Percentiles rank a stretch among this genome's conserved stretches.
These are phyloP conservation scores for Pasiphila rectangulata DNA, from an alignment of 2,888 invertebrate genomes.

Conservation along the genomic window DNA sequence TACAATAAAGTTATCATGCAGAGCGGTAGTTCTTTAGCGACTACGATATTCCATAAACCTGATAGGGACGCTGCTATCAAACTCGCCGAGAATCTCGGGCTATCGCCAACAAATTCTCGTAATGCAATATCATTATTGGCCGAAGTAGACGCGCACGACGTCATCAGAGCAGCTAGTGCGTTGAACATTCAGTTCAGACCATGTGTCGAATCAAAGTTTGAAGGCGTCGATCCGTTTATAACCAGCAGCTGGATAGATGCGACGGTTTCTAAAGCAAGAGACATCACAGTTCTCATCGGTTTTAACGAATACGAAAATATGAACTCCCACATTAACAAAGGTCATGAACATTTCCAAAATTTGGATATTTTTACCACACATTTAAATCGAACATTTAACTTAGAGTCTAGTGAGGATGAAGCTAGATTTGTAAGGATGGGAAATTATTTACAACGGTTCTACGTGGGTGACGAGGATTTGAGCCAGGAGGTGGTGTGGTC, in stretches of 20 bases:
- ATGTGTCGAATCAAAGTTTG: constrained; percentile 51
- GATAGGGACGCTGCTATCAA: constrained; percentile 40
- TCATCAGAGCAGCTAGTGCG: constrained; percentile 39
- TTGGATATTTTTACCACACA: constrained; percentile 33
- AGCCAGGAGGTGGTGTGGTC: constrained; percentile 31
- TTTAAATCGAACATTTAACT: constrained; percentile 33
- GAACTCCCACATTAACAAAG: constrained; percentile 22
- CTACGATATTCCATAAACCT: constrained; percentile 37
- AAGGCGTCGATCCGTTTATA: constrained; percentile 46
- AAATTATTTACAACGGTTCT: constrained; percentile 42
- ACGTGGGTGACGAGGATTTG: constrained; percentile 47
- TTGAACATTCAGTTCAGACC: constrained; percentile 41
- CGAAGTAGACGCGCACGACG: constrained; percentile 31
- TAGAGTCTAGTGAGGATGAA: constrained; percentile 17
- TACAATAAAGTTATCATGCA: constrained; percentile 50
- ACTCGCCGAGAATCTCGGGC: constrained; percentile 44
- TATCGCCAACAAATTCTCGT: constrained; percentile 32
- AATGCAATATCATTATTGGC: constrained; percentile 45
- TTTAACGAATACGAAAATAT: constrained; percentile 48
- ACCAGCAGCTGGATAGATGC: constrained; percentile 42
- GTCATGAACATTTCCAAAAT: constrained; percentile 33
- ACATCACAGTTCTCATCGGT: constrained; percentile 49
- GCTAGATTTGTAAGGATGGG: constrained; percentile 36
- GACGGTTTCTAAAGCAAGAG: constrained; percentile 41
- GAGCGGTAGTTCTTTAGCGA: constrained; percentile 44